Base-by-base conservation (phyloP, 2,113 vertebrate genomes). In the Hylia prasina region DNA sequence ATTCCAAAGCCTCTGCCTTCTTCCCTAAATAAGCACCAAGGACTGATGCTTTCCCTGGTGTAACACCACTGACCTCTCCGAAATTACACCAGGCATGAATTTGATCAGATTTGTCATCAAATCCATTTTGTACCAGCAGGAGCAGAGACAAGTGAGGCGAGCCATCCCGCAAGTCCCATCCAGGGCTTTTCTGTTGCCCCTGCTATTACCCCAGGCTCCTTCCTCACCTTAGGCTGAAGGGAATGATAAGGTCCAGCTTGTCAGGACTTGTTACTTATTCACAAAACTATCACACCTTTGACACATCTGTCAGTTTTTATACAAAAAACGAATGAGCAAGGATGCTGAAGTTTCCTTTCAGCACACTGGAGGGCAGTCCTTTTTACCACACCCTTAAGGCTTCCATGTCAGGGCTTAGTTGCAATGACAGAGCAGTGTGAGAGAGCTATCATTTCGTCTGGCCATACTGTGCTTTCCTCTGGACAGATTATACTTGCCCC, bases 261-360 rank as follows among this genome's bases (percentile, higher is more conserved):
- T 98, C 98, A 98, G 96, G 95, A 93, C 92, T 93, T 91, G 95
- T 98, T 98, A 98, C 92, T 97, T 97, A 97, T 94, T 97, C 95
- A 93, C 63, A 19, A 97, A 95, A 97, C 82, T 92, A 92, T 97
- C 96, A 93, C 95, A 98, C 98, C 98, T 97, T 97, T 98, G 98
- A 98, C 98, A 98, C 93, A 97, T 95, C 98, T 98, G 98, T 98
- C 98, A 98, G 95, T 96, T 97, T 98, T 98, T 96, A 97, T 97
- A 97, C 91, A 89, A 97, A 98, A 96, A 97, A 57, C 61, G 95
- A 97, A 97, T 97, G 96, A 98, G 94, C 95, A 97, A 94, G 93
- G 91, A 94, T 94, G 96, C 92, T 96, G 96, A 97, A 96, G 92
- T 96, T 97, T 95, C 94, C 94, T 97, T 93, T 94, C 79, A 87